These are phyloP conservation scores for Fulmarus glacialis DNA, from an alignment of 2,113 vertebrate genomes.

Conservation along the genomic window DNA sequence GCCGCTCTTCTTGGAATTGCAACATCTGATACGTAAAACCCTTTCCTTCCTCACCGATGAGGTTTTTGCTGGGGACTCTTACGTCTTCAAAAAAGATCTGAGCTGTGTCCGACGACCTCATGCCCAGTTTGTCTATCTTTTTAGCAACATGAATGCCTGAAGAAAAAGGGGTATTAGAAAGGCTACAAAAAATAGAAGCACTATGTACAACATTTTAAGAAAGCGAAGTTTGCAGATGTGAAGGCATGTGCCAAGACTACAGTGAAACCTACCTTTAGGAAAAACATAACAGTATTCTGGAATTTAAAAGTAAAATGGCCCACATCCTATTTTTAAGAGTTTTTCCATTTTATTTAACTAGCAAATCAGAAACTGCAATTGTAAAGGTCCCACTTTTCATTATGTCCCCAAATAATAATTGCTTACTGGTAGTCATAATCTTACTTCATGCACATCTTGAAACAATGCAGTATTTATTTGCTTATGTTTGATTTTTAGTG, in stretches of 20 bases:
- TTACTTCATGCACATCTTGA: not conserved
- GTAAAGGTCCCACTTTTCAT: not conserved
- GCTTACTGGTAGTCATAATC: not conserved
- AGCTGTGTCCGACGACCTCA: conserved; percentile 85
- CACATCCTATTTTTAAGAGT: not conserved
- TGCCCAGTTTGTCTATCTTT: conserved; percentile 85
- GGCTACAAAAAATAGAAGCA: not conserved
- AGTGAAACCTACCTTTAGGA: not conserved
- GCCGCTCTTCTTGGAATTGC: conserved; percentile 86
- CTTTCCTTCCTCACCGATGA: conserved; percentile 86
- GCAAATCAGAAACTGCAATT: not conserved
- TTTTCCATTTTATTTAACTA: not conserved
- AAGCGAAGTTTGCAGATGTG: not conserved
- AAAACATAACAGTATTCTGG: not conserved
- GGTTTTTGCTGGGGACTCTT: conserved; percentile 78
- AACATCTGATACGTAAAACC: conserved; percentile 90
- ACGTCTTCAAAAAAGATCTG: conserved; percentile 88
- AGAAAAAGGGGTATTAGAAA: not conserved
- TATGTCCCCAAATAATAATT: not conserved
- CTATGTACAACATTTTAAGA: not conserved
- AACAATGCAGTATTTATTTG: not conserved
- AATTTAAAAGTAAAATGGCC: not conserved
- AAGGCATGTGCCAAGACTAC: not conserved
- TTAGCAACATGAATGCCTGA: conserved; percentile 83
- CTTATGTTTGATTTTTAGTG: not conserved